These are phyloP conservation scores for roundworm (Caenorhabditis elegans) DNA, from an alignment of 1,140 invertebrate genomes.

Conservation along the genomic window DNA sequence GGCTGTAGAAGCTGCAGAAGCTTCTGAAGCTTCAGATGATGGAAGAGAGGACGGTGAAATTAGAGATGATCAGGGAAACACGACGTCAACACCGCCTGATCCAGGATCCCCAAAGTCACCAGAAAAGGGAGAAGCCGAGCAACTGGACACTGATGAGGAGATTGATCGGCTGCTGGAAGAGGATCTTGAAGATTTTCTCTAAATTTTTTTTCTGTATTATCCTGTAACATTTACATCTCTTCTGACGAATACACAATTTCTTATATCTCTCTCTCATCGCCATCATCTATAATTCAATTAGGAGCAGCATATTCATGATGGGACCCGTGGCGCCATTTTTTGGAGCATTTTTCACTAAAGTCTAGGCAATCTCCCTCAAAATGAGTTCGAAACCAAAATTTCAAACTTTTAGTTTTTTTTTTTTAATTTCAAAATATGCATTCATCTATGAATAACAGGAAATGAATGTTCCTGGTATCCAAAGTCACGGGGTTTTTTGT, in stretches of 20 bases:
- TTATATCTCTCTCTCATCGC: background rate
- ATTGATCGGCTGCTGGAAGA: background rate
- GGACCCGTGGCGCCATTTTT: no score
- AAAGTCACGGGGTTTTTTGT: background rate
- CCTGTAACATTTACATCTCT: no score
- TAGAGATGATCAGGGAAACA: background rate
- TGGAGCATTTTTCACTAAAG: no score
- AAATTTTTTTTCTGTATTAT: background rate
- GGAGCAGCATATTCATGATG: background rate
- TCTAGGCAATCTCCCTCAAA: no score
- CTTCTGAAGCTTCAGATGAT: background rate
- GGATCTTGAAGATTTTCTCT: background rate
- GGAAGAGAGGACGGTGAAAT: background rate
- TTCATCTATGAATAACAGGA: slow-evolving; percentile 12
- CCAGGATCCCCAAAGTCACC: background rate
- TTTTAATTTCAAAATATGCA: background rate
- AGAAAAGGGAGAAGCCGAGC: background rate
- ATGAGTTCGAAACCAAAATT: no score
- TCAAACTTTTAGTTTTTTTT: no score
- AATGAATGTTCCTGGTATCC: slow-evolving; percentile 13
- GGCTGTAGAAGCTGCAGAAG: background rate
- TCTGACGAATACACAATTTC: no score
- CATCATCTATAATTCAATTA: slow-evolving; percentile 12
- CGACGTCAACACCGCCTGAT: background rate
- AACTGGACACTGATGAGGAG: background rate